A percentile compares a stretch with the other conserved stretches of the same genome.
phyloP scores from a whole-genome alignment of 1,140 invertebrate species.

The Octopus bimaculoides region DNA sequence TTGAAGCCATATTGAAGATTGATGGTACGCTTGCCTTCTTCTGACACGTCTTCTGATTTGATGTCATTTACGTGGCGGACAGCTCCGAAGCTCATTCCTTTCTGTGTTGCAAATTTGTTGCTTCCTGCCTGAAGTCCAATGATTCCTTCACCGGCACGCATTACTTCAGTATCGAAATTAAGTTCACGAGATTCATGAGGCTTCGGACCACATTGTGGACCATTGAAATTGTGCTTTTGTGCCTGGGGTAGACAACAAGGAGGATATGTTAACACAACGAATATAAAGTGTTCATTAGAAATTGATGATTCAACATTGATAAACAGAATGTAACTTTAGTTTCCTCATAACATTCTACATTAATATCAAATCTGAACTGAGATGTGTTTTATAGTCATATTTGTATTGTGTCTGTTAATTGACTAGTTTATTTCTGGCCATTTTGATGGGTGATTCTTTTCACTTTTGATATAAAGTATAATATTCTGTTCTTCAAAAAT shows the following conservation, averaged over 20 bases:
- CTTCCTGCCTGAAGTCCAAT: slow-evolving; percentile 88
- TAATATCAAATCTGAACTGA: too few relatives aligned
- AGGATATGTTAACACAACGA: background rate
- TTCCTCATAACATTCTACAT: too few relatives aligned
- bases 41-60: slow-evolving; percentile 33
- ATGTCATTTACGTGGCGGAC: slow-evolving; percentile 40
- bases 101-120: slow-evolving; percentile 69
- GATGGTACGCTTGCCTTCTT: slow-evolving; percentile 80
- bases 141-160: slow-evolving; percentile 81
- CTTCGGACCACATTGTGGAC: slow-evolving; percentile 17
- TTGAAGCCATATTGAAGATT: slow-evolving; percentile 71
- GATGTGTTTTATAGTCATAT: too few relatives aligned
- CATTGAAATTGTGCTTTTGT: slow-evolving; percentile 24
- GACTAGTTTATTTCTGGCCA: too few relatives aligned
- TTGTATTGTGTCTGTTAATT: too few relatives aligned
- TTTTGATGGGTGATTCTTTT: too few relatives aligned
- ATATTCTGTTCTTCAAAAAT: too few relatives aligned
- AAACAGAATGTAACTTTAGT: too few relatives aligned
- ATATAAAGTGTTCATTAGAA: background rate
- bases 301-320: background rate
- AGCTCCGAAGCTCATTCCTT: slow-evolving; percentile 66
- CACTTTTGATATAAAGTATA: too few relatives aligned
- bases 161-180: slow-evolving; percentile 73
- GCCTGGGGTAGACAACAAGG: slow-evolving; percentile 20
- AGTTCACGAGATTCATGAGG: slow-evolving; percentile 83